Conservation (phyloP, 2,797 vertebrate species). For the Lates japonicus region DNA sequence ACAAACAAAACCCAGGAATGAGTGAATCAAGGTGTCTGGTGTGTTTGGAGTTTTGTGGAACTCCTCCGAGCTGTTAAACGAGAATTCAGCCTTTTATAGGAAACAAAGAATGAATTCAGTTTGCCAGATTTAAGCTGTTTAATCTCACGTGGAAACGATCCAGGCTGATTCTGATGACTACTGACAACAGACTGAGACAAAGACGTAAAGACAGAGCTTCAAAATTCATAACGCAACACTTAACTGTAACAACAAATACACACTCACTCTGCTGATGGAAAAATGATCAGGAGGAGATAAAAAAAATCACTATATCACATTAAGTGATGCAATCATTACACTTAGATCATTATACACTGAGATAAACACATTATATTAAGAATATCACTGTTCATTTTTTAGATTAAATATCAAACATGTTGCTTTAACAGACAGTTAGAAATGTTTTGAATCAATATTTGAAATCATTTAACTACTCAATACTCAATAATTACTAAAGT, state of each 20-base stretch:
- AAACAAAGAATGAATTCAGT: constrained; percentile 33
- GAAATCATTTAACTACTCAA: neutral
- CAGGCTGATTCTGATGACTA: constrained; percentile 14
- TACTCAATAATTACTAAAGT: neutral
- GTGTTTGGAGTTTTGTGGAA: constrained; percentile 45
- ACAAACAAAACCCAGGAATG: constrained; percentile 25
- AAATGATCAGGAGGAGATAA: neutral
- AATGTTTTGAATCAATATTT: neutral
- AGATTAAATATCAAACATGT: too few species aligned
- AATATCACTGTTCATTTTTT: too few species aligned
- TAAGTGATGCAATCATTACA: too few species aligned
- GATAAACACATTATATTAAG: too few species aligned
- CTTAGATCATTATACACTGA: neutral
- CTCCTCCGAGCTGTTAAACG: constrained; percentile 10
- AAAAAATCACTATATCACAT: neutral
- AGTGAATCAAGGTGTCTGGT: constrained; percentile 26
- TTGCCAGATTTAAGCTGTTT: constrained; percentile 43
- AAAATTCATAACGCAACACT: neutral
- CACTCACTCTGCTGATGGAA: too few species aligned
- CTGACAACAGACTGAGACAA: constrained; percentile 37
- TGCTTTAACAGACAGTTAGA: neutral
- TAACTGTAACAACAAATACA: too few species aligned
- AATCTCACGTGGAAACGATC: constrained; percentile 29
- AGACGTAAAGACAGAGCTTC: neutral
- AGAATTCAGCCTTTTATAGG: constrained; percentile 40